Conservation (phyloP, 64 coral and sea anemone genomes). For the Pocillopora damicornis region DNA sequence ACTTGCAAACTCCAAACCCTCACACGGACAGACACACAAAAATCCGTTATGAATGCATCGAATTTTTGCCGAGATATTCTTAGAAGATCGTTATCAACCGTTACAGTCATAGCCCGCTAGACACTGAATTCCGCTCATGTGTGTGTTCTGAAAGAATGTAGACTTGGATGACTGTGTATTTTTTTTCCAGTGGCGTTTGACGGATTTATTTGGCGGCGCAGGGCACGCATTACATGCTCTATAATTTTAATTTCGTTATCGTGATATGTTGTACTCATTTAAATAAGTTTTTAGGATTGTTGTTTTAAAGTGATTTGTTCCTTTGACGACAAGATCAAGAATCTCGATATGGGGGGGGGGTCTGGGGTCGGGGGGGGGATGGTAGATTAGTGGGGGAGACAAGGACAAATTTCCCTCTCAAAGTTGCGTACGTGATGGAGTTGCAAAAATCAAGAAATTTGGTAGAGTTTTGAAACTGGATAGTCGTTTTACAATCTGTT, state of each 20-base stretch:
- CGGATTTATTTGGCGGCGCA: too few species aligned
- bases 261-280: too few species aligned
- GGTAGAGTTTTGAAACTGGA: neutral
- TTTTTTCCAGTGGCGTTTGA: too few species aligned
- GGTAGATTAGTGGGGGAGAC: neutral
- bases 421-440: neutral
- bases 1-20: neutral
- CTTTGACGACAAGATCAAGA: neutral
- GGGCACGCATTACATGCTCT: too few species aligned
- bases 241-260: too few species aligned
- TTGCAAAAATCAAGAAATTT: neutral
- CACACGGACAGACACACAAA: neutral
- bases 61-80: neutral
- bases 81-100: slow-evolving; percentile 5
- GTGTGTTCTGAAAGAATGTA: too few species aligned
- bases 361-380: neutral
- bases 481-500: slow-evolving; percentile 8
- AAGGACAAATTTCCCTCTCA: neutral
- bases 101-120: neutral
- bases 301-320: neutral
- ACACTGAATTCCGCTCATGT: neutral
- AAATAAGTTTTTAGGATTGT: neutral
- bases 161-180: too few species aligned
- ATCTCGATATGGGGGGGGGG: neutral
- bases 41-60: neutral